Evolutionary conservation across 2,113 vertebrate genomes (phyloP).

Genomic region (Cervus canadensis): DNA sequence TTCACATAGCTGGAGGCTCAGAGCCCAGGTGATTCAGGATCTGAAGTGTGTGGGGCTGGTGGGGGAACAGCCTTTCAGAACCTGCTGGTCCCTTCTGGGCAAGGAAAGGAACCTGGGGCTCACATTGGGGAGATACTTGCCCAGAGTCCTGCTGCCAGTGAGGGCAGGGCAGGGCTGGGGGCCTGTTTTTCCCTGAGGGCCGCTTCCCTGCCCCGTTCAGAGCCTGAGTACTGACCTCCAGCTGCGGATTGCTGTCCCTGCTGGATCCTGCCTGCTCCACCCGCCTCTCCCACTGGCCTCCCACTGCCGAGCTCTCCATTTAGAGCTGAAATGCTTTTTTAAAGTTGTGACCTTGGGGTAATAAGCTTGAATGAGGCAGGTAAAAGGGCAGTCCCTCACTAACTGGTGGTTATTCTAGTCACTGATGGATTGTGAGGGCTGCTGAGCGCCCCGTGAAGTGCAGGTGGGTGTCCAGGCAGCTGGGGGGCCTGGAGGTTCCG

Average conservation of each 20-base stretch:
- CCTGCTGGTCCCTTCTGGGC: background rate
- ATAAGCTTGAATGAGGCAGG: background rate
- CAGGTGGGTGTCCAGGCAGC: background rate
- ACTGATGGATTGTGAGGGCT: background rate
- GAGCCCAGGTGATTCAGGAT: background rate
- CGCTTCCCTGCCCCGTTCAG: fast-evolving
- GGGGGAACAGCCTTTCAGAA: background rate
- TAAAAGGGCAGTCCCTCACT: background rate
- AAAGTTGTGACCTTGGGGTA: background rate
- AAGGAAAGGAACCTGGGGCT: background rate
- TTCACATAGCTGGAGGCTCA: background rate
- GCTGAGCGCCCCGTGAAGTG: background rate
- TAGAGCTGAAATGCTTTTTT: background rate
- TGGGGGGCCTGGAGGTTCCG: background rate
- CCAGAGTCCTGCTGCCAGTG: background rate
- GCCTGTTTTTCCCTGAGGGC: background rate
- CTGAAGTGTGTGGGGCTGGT: background rate
- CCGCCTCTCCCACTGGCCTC: fast-evolving
- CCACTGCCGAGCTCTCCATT: background rate
- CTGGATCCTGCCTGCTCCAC: no score
- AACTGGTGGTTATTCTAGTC: background rate
- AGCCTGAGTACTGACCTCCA: background rate
- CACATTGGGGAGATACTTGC: background rate
- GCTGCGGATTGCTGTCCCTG: fast-evolving
- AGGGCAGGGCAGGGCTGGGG: no score